Conservation (phyloP, 2,888 invertebrate species). For the Teinopalpus imperialis region DNA sequence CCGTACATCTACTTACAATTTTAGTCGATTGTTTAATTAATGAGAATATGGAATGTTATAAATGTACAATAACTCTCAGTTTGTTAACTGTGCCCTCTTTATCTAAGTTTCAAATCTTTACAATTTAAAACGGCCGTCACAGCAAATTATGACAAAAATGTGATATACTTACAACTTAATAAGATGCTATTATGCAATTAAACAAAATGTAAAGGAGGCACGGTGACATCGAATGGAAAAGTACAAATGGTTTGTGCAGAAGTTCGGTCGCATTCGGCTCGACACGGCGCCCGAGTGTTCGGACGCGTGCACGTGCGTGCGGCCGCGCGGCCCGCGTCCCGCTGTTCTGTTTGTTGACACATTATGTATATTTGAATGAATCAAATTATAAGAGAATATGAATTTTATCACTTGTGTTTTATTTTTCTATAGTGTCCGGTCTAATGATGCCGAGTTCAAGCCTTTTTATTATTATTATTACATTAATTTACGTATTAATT, state of each 20-base stretch:
- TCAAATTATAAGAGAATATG: conserved; percentile 81
- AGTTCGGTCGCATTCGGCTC: conserved; percentile 70
- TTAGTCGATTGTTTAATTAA: conserved; percentile 45
- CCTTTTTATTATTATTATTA: no score
- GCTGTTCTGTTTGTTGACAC: conserved; percentile 81
- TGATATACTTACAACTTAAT: no score
- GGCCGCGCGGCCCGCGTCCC: conserved; percentile 62
- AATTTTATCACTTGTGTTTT: conserved; percentile 60
- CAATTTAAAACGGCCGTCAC: no score
- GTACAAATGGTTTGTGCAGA: conserved; percentile 80
- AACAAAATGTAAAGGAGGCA: conserved; percentile 14
- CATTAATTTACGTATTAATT: no score
- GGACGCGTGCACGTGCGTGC: conserved; percentile 37
- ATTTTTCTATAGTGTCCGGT: no score
- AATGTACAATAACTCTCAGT: conserved; percentile 45
- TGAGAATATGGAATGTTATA: conserved; percentile 45
- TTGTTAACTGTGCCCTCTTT: conserved; percentile 38
- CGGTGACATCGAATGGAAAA: conserved; percentile 38
- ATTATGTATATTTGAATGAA: conserved; percentile 81
- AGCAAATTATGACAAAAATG: no score
- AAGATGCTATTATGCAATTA: no score
- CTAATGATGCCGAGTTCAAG: no score
- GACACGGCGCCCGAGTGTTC: conserved; percentile 48
- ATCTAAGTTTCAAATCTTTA: neutral
- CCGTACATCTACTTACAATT: conserved; percentile 60